phyloP scores from a whole-genome alignment of 1,140 invertebrate species.

The Apis laboriosa region DNA sequence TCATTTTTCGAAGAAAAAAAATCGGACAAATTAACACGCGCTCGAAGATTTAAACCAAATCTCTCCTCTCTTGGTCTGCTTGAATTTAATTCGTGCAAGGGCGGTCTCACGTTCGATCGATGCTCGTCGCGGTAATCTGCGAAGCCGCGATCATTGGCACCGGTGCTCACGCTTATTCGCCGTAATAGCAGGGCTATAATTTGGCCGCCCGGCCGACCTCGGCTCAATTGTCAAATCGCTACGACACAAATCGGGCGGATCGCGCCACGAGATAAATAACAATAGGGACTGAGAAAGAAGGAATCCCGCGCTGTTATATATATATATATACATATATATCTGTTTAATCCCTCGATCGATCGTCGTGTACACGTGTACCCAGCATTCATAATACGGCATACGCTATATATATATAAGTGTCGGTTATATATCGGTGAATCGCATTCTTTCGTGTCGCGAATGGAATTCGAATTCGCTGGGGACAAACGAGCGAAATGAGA shows the following conservation, averaged over 20 bases:
- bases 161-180: constrained; percentile 44
- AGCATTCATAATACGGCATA: constrained; percentile 31
- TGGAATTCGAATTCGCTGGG: neutral
- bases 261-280: constrained; percentile 10
- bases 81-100: constrained; percentile 5
- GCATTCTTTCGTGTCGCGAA: constrained; percentile 16
- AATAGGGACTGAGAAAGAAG: neutral
- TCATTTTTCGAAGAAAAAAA: neutral
- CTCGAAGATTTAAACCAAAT: constrained; percentile 9
- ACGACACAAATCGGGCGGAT: constrained; percentile 37
- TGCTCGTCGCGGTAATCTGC: constrained; percentile 13
- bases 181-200: constrained; percentile 45
- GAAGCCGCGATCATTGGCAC: constrained; percentile 42
- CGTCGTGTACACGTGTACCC: neutral
- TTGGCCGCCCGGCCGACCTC: neutral
- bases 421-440: neutral
- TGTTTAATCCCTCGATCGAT: constrained; percentile 40
- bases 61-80: neutral
- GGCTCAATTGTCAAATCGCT: constrained; percentile 50
- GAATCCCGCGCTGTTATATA: constrained; percentile 26
- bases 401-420: neutral
- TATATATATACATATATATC: neutral
- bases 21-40: neutral
- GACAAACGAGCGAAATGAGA: neutral
- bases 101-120: constrained; percentile 28